Evolutionary conservation across 2,797 vertebrate species (phyloP).

Genomic region (Enteromius paludinosus): DNA sequence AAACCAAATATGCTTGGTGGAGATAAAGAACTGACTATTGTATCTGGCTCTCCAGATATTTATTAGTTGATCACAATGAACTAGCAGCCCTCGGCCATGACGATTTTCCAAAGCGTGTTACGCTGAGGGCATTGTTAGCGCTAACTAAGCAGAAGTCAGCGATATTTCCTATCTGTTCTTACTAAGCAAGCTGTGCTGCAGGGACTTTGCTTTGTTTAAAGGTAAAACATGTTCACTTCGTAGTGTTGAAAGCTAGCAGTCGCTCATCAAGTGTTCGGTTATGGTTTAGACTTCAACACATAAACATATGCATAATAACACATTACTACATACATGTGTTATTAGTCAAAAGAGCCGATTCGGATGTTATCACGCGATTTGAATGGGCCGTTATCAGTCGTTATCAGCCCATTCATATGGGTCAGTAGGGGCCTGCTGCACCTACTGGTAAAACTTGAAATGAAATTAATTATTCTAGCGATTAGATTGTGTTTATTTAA

Average conservation of each 20-base stretch:
- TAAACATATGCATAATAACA: neutral
- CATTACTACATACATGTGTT: too few relatives aligned
- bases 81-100: conserved; percentile 10
- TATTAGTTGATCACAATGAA: conserved; percentile 17
- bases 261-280: neutral
- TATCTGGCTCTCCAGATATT: conserved; percentile 23
- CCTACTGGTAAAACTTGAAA: too few relatives aligned
- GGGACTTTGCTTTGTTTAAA: conserved; percentile 4
- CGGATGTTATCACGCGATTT: too few relatives aligned
- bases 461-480: too few relatives aligned
- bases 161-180: neutral
- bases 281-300: neutral
- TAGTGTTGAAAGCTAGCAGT: neutral
- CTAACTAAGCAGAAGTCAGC: conserved; percentile 24
- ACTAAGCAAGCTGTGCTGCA: neutral
- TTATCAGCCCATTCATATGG: too few relatives aligned
- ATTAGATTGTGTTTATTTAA: too few relatives aligned
- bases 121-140: conserved; percentile 16
- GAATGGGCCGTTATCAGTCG: too few relatives aligned
- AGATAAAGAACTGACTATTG: conserved; percentile 31
- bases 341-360: too few relatives aligned
- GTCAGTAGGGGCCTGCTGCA: too few relatives aligned
- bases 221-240: neutral
- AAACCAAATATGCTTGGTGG: conserved; percentile 10
- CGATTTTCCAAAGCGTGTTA: neutral